Base-by-base conservation (phyloP, 2,888 invertebrate genomes). In the Rapana venosa region DNA sequence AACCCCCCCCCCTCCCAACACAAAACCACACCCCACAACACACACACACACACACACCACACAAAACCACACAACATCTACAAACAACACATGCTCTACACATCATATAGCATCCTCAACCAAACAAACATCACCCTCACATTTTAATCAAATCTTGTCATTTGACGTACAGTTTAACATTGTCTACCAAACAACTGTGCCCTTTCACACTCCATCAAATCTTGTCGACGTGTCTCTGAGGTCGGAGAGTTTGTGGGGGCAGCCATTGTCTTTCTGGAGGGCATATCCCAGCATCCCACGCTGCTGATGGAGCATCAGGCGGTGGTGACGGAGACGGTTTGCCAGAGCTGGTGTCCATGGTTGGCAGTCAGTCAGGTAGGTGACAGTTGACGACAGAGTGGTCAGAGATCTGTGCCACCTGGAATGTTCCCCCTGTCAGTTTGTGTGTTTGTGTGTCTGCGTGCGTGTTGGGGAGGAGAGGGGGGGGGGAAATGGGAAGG, bases 171-270 rank as follows among this genome's bases (percentile, higher is more conserved):
- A 61, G 22, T 20, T 61, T 15, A 15, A 61, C 61, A 61, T 22
- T 13, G 6, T 20, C 61, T 61, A 1, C 61, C 61, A 61, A 15
- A 61, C 61, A 61, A 47, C n/a, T 0, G 47, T n/a, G 8, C 26
- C 5, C 13, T n/a, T 0, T 13, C 35, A 70, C 36, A 30, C 47
- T 58, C 20, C 88, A 30, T 20, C 13, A 13, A 26, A 20, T 81
- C 20, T 90, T 32, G 32, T 56, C 77, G 88, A 13, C 91, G 95
- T 94, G 56, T 90, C 94, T 15, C 93, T 93, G 35, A 94, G 58
- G 93, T 93, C 4, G 93, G 93, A 66, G 96, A 96, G 91, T 96
- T 96, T 93, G 93, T 95, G 47, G 94, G 94, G 91, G 94, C 95
- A 0, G 94, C 95, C 83, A 94, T n/a, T 96, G 92, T 94, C 94